Percentiles rank a stretch among this genome's conserved stretches.
phyloP scores from a whole-genome alignment of 1,140 invertebrate genomes.

The Drosophila teissieri region DNA sequence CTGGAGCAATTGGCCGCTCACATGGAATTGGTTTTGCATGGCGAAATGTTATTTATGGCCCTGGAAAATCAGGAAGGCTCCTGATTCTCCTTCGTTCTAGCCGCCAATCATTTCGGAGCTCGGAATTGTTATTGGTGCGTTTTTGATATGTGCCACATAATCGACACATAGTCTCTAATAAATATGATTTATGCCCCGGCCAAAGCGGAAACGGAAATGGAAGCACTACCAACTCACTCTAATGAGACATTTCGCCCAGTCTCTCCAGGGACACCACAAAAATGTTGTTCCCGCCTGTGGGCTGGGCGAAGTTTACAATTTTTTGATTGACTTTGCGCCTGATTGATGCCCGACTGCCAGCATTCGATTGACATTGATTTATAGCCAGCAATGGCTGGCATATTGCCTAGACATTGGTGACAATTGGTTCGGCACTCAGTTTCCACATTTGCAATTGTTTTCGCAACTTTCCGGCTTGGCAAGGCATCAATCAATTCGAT shows the following conservation, averaged over 20 bases:
- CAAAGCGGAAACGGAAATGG: constrained; percentile 38
- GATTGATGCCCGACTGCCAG: constrained; percentile 61
- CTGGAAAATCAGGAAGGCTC: constrained; percentile 9
- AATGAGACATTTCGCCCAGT: constrained; percentile 42
- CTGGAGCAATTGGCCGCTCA: constrained; percentile 56
- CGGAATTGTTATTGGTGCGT: constrained; percentile 59
- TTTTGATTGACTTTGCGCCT: constrained; percentile 68
- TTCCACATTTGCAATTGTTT: constrained; percentile 45
- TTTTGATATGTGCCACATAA: constrained; percentile 69
- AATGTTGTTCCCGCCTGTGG: constrained; percentile 10
- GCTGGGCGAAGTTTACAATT: constrained; percentile 47
- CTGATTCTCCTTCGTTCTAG: constrained; percentile 26
- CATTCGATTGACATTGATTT: constrained; percentile 74
- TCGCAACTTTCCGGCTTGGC: neutral
- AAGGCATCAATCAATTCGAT: constrained; percentile 27
- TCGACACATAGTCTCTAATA: constrained; percentile 53
- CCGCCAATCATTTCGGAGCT: constrained; percentile 35
- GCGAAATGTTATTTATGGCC: constrained; percentile 47
- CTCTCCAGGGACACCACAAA: constrained; percentile 5
- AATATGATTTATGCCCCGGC: constrained; percentile 69
- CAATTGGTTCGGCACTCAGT: constrained; percentile 34
- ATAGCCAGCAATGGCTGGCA: constrained; percentile 54
- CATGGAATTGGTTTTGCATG: constrained; percentile 74
- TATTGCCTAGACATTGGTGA: constrained; percentile 56
- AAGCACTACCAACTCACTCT: constrained; percentile 45